These are phyloP conservation scores for Rhinolophus ferrumequinum DNA, from an alignment of 2,113 vertebrate species.

Conservation along the genomic window DNA sequence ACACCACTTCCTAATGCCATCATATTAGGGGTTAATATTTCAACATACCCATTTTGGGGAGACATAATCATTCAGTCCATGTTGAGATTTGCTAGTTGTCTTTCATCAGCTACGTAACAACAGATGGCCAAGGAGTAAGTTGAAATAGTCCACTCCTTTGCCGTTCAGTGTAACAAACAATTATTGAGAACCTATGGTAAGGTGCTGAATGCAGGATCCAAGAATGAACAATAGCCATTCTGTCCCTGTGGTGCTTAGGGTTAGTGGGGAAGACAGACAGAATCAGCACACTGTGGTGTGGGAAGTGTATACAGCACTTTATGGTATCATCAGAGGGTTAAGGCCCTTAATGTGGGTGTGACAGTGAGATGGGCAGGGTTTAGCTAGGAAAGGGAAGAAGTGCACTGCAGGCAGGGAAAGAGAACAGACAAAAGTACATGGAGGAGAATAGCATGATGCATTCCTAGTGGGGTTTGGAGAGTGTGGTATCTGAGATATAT, in stretches of 20 bases:
- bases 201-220: background rate
- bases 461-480: background rate
- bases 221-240: background rate
- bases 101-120: background rate
- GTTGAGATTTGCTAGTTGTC: background rate
- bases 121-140: background rate
- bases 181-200: background rate
- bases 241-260: background rate
- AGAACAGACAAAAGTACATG: background rate
- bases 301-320: background rate
- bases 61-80: background rate
- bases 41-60: background rate
- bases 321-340: background rate
- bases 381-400: background rate
- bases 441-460: background rate
- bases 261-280: background rate
- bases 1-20: background rate
- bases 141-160: background rate
- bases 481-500: background rate
- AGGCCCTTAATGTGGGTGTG: background rate
- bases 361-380: background rate
- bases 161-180: background rate
- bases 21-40: background rate
- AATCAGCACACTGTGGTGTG: background rate
- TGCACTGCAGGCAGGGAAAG: background rate